Conservation (phyloP, 2,113 vertebrate genomes). For the Sisor rabdophorus region DNA sequence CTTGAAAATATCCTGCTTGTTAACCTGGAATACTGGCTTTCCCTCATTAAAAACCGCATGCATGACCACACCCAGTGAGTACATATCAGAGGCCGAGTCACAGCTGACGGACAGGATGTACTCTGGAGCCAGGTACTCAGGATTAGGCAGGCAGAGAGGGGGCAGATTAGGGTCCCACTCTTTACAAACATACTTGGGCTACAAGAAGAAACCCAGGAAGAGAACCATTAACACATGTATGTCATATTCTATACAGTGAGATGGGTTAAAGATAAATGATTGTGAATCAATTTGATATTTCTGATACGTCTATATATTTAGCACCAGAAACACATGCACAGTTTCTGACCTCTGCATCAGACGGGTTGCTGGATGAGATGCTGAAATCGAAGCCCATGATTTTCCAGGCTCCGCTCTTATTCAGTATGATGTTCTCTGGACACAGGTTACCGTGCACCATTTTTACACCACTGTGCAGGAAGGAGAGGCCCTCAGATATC, state of each 20-base stretch:
- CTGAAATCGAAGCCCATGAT: constrained; percentile 99
- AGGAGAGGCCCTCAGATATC: constrained; percentile 95
- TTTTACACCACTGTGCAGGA: constrained; percentile 95
- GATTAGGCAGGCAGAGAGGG: constrained; percentile 91
- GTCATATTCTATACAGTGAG: not conserved
- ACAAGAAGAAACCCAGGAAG: not conserved
- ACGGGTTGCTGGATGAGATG: constrained; percentile 87
- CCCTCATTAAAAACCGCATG: constrained; percentile 97
- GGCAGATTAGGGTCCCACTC: constrained; percentile 98
- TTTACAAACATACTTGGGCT: constrained; percentile 91
- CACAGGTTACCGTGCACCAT: constrained; percentile 97
- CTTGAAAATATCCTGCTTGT: constrained; percentile 98
- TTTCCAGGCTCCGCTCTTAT: constrained; percentile 98
- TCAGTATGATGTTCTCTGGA: constrained; percentile 92
- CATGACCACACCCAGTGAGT: constrained; percentile 87
- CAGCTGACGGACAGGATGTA: constrained; percentile 98
- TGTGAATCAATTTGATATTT: not conserved
- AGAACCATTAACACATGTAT: not conserved
- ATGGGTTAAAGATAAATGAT: not conserved
- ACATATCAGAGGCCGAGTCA: constrained; percentile 96
- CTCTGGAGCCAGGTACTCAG: constrained; percentile 94
- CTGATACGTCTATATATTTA: not conserved
- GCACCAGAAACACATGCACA: not conserved
- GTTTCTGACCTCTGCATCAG: constrained; percentile 83
- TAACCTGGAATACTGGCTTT: constrained; percentile 93